Percentiles rank a stretch among this genome's conserved stretches.
Conservation (phyloP, 2,888 invertebrate species). For the Eilema depressum region DNA sequence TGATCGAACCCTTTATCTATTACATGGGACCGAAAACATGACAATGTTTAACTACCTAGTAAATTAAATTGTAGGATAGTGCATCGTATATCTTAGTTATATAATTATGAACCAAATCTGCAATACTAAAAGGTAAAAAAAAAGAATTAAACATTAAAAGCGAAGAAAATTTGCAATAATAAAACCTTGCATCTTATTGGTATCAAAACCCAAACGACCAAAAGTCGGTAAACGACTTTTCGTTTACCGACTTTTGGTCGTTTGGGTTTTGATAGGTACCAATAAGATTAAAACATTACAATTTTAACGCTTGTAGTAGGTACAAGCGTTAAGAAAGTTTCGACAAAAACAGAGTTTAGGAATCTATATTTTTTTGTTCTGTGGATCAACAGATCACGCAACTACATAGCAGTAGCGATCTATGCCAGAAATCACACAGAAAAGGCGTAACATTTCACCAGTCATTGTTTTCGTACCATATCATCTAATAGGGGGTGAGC, state of each 20-base stretch:
- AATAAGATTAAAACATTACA: slow-evolving; percentile 13
- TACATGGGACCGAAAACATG: too few species aligned
- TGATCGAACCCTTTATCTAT: too few species aligned
- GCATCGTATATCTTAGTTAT: too few species aligned
- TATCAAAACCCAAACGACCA: too few species aligned
- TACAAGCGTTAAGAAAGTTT: slow-evolving; percentile 30
- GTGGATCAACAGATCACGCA: neutral
- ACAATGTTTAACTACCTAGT: too few species aligned
- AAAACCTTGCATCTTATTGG: too few species aligned
- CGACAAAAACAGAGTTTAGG: slow-evolving; percentile 29
- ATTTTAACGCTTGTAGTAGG: slow-evolving; percentile 11
- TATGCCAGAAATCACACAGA: too few species aligned
- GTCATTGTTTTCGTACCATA: too few species aligned
- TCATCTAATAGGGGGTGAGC: too few species aligned
- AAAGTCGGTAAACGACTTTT: neutral
- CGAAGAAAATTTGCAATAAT: neutral
- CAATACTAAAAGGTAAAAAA: neutral
- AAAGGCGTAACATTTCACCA: too few species aligned
- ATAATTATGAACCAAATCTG: neutral
- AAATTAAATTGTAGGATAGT: too few species aligned
- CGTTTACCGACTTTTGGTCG: neutral
- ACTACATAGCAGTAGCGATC: neutral
- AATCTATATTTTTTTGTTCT: neutral
- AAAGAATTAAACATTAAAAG: too few species aligned
- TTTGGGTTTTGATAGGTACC: neutral